Percentiles rank a stretch among this genome's conserved stretches.
Conservation (phyloP, 2,797 vertebrate species). For the Smutsia gigantea region DNA sequence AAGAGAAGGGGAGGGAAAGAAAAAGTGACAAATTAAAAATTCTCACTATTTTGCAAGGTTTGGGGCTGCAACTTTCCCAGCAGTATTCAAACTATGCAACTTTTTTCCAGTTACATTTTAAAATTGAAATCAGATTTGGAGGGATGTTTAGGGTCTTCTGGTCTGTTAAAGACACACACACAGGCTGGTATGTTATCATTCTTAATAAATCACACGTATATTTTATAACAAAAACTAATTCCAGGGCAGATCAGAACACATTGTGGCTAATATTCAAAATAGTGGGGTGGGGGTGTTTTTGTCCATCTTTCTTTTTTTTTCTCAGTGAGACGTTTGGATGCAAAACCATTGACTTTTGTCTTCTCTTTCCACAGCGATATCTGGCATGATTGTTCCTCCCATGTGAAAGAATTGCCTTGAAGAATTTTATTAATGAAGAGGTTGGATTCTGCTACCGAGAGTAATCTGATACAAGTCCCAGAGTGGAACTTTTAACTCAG, state of each 20-base stretch:
- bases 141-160: constrained; percentile 13
- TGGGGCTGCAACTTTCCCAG: not conserved
- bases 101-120: constrained; percentile 48
- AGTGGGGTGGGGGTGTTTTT: not conserved
- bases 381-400: constrained; percentile 98
- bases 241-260: constrained; percentile 13
- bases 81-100: constrained; percentile 56
- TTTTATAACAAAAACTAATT: constrained; percentile 55
- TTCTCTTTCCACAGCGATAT: constrained; percentile 93
- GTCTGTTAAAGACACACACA: not conserved
- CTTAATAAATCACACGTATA: constrained; percentile 36
- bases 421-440: constrained; percentile 90
- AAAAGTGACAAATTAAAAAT: constrained; percentile 42
- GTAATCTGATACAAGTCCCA: constrained; percentile 92
- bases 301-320: not conserved
- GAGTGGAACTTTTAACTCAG: constrained; percentile 96
- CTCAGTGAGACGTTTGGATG: constrained; percentile 21
- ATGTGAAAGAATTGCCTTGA: constrained; percentile 96
- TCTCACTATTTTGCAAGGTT: constrained; percentile 48
- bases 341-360: constrained; percentile 66
- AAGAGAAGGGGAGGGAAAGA: not conserved
- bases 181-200: not conserved
- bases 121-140: constrained; percentile 75
- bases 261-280: not conserved
- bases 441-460: constrained; percentile 89